Evolutionary conservation across 2,888 invertebrate genomes (phyloP), one percentile per base, ranked within the genome.

Genomic region (Geophilus truncorum): DNA sequence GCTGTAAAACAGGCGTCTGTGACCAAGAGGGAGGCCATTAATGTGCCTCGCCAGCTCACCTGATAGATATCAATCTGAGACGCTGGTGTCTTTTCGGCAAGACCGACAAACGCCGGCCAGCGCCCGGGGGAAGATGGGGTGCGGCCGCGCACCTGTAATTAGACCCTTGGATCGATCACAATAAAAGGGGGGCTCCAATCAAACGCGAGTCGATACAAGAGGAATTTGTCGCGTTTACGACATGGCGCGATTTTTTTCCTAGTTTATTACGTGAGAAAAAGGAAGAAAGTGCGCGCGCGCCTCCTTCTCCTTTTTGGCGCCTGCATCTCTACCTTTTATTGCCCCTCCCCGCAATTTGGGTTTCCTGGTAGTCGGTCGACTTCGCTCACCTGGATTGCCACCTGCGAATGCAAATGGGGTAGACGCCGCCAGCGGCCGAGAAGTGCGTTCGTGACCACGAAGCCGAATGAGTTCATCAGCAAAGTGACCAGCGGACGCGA

Each of bases 51-150:
- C 25, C 70, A 70, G 28, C 70, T 70, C 70, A 25, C 70, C 70
- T 70, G 70, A 70, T 70, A 70, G 70, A 70, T 70, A 70, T 70
- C 70, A 70, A 70, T 70, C 70, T 70, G 70, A 70, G 70, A 70
- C 62, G 15, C 28, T 70, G 28, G 70, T 70, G 70, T 70, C 70
- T 70, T 70, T 70, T 70, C 7, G 70, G 57, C 28, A 7, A 23
- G 70, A 28, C 70, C 70, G 70, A 23, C 70, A 70, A 70, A 70
- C 70, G 70, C 70, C 70, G 28, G 28, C 70, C n/a, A 25, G 70
- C 70, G 25, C 70, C 70, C 70, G 70, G n/a, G 70, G 70, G 70
- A 70, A 9, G 28, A 23, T 70, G 70, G 70, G 70, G 70, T 70
- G 70, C 70, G 25, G 70, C 70, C 25, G 28, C 70, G 28, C 70